Evolutionary conservation across 37 sponge, comb jelly and placozoan genomes (phyloP).

Genomic region (Hormiphora californensis): DNA sequence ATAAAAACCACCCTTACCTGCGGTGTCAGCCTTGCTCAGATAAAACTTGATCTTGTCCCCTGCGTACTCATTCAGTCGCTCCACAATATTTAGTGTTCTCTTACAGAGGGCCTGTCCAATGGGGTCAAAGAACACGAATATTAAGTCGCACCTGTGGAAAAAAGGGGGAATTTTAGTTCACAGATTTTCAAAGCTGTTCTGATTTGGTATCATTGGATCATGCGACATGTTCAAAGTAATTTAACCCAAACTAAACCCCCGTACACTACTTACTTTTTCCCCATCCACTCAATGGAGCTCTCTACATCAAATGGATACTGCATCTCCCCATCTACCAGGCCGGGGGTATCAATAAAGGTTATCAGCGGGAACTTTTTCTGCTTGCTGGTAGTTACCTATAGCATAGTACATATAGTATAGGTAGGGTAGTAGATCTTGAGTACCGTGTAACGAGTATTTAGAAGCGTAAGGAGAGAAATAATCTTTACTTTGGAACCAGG

Average conservation of each 20-base stretch:
- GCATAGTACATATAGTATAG: background rate
- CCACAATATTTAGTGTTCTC: slow-evolving; percentile 73
- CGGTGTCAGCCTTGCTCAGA: slow-evolving; percentile 72
- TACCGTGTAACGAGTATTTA: too few species aligned
- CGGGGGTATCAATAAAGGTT: slow-evolving; percentile 76
- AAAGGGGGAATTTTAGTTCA: too few species aligned
- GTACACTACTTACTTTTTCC: background rate
- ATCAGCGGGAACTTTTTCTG: slow-evolving; percentile 71
- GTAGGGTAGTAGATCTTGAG: too few species aligned
- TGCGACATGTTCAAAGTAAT: background rate
- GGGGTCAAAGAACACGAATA: slow-evolving; percentile 77
- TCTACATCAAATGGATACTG: slow-evolving; percentile 75
- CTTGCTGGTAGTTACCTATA: slow-evolving; percentile 62
- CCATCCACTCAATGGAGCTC: slow-evolving; percentile 62
- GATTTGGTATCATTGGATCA: too few species aligned
- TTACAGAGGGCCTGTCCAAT: slow-evolving; percentile 76
- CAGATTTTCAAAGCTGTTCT: too few species aligned
- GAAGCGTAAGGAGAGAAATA: too few species aligned
- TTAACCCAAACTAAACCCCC: background rate
- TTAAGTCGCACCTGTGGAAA: slow-evolving; percentile 67
- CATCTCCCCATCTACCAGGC: slow-evolving; percentile 80
- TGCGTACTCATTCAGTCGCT: slow-evolving; percentile 39
- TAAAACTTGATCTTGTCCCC: slow-evolving; percentile 60
- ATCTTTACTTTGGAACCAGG: too few species aligned
- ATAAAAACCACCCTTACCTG: too few species aligned